Conservation (phyloP, 2,113 vertebrate genomes). For the Suncus etruscus region DNA sequence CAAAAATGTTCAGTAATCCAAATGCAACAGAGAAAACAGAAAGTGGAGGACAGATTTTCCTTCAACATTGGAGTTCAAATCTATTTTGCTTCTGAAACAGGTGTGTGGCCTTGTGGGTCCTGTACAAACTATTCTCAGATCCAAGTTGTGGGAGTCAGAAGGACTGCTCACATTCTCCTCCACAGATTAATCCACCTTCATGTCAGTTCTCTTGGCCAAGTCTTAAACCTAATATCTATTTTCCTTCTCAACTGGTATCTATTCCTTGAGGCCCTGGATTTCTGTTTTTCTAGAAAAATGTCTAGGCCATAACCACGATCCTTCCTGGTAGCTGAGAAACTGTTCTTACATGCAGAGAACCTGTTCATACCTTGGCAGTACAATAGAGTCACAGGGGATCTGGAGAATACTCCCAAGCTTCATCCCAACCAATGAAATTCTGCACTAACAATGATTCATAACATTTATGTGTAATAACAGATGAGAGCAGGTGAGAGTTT, state of each 20-base stretch:
- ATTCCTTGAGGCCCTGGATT: not conserved
- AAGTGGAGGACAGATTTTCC: not conserved
- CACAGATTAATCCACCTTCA: fast-evolving
- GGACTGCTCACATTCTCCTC: not conserved
- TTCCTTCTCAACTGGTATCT: not conserved
- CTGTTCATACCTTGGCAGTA: not conserved
- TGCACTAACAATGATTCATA: not conserved
- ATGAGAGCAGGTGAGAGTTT: not conserved
- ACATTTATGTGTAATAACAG: not conserved
- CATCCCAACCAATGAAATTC: not conserved
- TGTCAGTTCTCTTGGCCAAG: not conserved
- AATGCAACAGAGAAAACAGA: not conserved
- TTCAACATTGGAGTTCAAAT: no score
- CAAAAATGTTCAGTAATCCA: no score
- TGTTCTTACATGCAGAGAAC: not conserved
- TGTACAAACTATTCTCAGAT: not conserved
- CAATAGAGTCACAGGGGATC: no score
- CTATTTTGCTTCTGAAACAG: not conserved
- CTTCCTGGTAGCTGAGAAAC: not conserved
- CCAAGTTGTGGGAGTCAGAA: not conserved
- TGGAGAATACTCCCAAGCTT: not conserved
- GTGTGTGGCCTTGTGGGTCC: fast-evolving
- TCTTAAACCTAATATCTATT: not conserved
- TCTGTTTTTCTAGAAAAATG: not conserved
- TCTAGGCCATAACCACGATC: not conserved